Evolutionary conservation across 2,797 vertebrate species (phyloP), one percentile per base, ranked within the genome.

Genomic region (Simalia tracyae): DNA sequence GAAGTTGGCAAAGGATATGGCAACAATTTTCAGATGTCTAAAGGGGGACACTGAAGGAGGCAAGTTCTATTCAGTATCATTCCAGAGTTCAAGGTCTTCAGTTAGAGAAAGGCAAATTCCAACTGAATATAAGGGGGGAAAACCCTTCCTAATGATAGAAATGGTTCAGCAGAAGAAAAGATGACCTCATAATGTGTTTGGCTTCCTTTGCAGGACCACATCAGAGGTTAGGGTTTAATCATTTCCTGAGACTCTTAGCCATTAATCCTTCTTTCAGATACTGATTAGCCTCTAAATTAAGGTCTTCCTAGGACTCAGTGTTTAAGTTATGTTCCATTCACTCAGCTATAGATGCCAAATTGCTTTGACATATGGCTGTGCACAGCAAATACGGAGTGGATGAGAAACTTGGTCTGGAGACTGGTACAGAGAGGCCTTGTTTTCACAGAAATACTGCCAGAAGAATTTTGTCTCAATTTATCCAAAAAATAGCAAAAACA

Each of bases 391-490:
- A 57, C 0, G 24, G 28, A 50, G 26, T 60, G 63, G 9, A 24
- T 42, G 72, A 56, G 31, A 89, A 24, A 88, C 54, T 54, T 81
- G 42, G 10, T 36, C 28, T 42, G 46, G 22, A 5, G 2, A 63
- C 7, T 54, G 22, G 12, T 61, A 87, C 17, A 88, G 10, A 64
- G 22, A 11, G 19, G 1, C 36, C 36, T 72, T 64, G 2, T 11
- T 26, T 46, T 46, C 76, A 92, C 61, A 89, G n/a, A 92, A 24
- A 22, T 11, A 9, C 31, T 57, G 17, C 3, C 24, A 42, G 5
- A 46, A 85, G 50, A 59, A 36, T 54, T 92, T 57, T 89, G 31
- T 89, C 76, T 85, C 72, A 85, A 42, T 85, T 56, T 89, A 63
- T 50, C 54, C 17, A 64, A 64, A 60, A 56, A n/a, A 61, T 22